A percentile compares a stretch with the other conserved stretches of the same genome.
phyloP scores from a whole-genome alignment of 2,797 vertebrate genomes.

The Clarias pachynema region DNA sequence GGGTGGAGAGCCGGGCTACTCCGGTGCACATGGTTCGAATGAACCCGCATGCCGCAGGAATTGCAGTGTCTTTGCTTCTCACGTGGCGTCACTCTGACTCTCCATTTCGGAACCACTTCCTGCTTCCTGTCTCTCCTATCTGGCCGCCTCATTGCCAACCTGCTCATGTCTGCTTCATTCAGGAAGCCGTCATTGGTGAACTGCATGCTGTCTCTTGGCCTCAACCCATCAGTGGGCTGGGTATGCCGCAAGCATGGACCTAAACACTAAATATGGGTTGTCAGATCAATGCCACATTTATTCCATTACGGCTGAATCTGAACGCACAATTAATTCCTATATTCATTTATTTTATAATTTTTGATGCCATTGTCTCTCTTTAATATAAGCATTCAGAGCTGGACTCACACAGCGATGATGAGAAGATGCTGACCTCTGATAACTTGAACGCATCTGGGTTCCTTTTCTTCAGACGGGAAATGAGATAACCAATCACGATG shows the following conservation, averaged over 20 bases:
- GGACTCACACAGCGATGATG: conserved; percentile 62
- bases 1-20: conserved; percentile 62
- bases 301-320: neutral
- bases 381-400: conserved; percentile 54
- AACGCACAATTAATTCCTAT: conserved; percentile 25
- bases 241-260: conserved; percentile 67
- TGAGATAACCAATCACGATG: conserved; percentile 77
- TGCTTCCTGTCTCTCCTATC: conserved; percentile 60
- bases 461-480: conserved; percentile 74
- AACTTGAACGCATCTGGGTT: conserved; percentile 69
- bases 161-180: conserved; percentile 67
- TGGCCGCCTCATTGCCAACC: conserved; percentile 56
- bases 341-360: neutral
- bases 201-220: conserved; percentile 75
- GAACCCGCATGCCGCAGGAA: conserved; percentile 65
- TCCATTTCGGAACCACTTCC: conserved; percentile 62
- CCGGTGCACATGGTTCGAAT: conserved; percentile 69
- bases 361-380: conserved; percentile 22
- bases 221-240: conserved; percentile 58
- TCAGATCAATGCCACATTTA: conserved; percentile 44
- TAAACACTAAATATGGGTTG: conserved; percentile 69
- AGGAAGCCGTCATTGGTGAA: conserved; percentile 76
- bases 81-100: conserved; percentile 63
- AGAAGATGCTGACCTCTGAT: conserved; percentile 71
- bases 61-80: conserved; percentile 70